phyloP scores from a whole-genome alignment of 2,797 vertebrate species.

The Mormyrops attenuatus region DNA sequence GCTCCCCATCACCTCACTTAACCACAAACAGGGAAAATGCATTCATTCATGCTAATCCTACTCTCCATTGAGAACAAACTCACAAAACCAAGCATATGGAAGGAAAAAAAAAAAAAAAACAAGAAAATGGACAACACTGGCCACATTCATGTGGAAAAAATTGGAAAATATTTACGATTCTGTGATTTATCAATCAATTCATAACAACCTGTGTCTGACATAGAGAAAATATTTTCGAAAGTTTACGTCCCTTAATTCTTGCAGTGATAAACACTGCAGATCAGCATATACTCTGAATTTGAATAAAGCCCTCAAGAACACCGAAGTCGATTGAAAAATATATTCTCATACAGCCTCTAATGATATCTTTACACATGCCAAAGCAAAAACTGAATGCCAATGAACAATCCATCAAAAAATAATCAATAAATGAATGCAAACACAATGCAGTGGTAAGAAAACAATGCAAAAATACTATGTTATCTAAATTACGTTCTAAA shows the following conservation, averaged over 20 bases:
- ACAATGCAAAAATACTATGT: neutral
- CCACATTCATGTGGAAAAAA: neutral
- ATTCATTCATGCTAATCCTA: slow-evolving; percentile 4
- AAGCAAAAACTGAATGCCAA: neutral
- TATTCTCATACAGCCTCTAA: neutral
- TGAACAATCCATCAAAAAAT: neutral
- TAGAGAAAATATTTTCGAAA: neutral
- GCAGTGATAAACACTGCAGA: neutral
- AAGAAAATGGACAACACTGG: neutral
- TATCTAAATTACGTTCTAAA: slow-evolving; percentile 17
- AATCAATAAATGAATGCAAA: slow-evolving; percentile 2
- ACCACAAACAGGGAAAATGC: neutral
- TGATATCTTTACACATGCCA: neutral
- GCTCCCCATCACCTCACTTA: neutral
- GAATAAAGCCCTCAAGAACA: neutral
- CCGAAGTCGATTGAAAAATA: neutral
- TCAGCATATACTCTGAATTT: neutral
- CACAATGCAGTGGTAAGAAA: neutral
- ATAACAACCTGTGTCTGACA: neutral
- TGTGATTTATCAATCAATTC: neutral
- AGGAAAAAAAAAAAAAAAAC: neutral
- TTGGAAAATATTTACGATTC: no score
- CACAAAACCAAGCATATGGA: neutral
- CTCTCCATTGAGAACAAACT: neutral
- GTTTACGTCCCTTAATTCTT: neutral